Conservation (phyloP, 2,797 vertebrate genomes). For the Muscicapa comitata region DNA sequence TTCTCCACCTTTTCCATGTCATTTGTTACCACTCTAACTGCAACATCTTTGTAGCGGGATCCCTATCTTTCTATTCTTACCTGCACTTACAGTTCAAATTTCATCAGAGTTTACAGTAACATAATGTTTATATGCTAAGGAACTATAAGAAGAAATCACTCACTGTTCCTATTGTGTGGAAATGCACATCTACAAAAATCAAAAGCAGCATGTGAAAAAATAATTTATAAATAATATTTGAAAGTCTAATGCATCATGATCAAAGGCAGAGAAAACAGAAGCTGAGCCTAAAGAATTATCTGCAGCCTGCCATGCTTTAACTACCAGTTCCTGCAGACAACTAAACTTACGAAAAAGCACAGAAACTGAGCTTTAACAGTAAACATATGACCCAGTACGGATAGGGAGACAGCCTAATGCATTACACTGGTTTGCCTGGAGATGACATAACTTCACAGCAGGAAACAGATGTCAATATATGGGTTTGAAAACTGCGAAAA, state of each 20-base stretch:
- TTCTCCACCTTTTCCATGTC: not conserved
- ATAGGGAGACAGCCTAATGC: not conserved
- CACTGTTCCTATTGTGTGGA: not conserved
- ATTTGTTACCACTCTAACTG: not conserved
- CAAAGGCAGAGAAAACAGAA: constrained; percentile 37
- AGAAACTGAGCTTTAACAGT: constrained; percentile 32
- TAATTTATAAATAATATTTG: not conserved
- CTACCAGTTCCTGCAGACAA: constrained; percentile 12
- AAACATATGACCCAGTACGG: constrained; percentile 14
- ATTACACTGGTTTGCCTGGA: not conserved
- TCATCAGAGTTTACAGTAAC: not conserved
- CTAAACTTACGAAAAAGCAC: constrained; percentile 21
- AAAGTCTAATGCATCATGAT: not conserved
- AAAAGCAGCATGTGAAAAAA: not conserved
- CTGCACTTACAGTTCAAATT: not conserved
- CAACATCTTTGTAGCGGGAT: not conserved
- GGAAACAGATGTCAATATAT: not conserved
- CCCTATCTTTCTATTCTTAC: not conserved
- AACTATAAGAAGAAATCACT: not conserved
- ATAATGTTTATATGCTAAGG: not conserved
- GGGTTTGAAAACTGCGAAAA: not conserved
- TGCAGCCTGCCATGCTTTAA: constrained; percentile 18
- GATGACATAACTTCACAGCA: not conserved
- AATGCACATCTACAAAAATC: not conserved
- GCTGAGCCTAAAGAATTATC: constrained; percentile 6